Evolutionary conservation across 2,888 invertebrate species (phyloP).

Genomic region (Tinea semifulvella): DNA sequence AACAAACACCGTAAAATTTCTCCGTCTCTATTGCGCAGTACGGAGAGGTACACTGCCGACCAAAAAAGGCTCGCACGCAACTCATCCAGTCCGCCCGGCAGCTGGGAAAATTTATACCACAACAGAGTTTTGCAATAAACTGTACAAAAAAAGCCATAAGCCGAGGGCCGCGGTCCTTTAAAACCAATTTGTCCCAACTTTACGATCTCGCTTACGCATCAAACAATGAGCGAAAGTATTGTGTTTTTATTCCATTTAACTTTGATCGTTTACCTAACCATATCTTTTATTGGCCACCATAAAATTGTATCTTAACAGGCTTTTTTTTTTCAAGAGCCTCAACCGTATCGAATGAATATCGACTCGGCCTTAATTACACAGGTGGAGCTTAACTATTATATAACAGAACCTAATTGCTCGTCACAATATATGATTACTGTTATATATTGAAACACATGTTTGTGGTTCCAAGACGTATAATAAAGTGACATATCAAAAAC

Average conservation of each 20-base stretch:
- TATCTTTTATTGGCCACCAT: conserved; percentile 34
- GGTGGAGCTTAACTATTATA: conserved; percentile 17
- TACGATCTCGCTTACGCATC: conserved; percentile 48
- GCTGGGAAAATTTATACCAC: conserved; percentile 24
- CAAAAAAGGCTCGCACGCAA: conserved; percentile 25
- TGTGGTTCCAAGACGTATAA: no score
- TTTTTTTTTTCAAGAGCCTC: conserved; percentile 23
- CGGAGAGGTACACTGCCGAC: conserved; percentile 22
- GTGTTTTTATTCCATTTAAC: conserved; percentile 46
- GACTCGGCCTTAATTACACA: conserved; percentile 29
- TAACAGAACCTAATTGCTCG: conserved; percentile 20
- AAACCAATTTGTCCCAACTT: conserved; percentile 56
- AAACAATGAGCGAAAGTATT: conserved; percentile 52
- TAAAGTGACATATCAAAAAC: no score
- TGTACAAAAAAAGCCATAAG: conserved; percentile 31
- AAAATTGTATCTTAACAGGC: conserved; percentile 25
- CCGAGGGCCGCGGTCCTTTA: conserved; percentile 33
- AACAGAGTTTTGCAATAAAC: conserved; percentile 31
- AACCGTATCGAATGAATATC: conserved; percentile 23
- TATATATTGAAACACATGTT: no score
- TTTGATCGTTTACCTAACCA: conserved; percentile 49
- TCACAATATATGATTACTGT: no score
- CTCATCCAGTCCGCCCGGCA: conserved; percentile 24
- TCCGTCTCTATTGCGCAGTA: conserved; percentile 20
- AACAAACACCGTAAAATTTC: background rate